Evolutionary conservation across 2,797 vertebrate species (phyloP).

Genomic region (Rachycentron canadum): DNA sequence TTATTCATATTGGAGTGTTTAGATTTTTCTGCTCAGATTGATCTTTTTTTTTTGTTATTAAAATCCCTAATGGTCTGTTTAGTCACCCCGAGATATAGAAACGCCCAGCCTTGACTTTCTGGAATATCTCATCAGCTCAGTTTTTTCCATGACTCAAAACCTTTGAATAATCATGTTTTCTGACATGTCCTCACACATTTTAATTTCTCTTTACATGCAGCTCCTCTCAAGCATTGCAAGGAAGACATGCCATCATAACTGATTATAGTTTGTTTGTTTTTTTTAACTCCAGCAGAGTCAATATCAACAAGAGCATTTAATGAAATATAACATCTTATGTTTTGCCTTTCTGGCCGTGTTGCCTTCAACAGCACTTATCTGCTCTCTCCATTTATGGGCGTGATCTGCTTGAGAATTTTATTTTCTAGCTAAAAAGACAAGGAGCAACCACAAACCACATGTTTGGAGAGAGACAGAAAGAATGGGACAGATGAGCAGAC

Average conservation of each 20-base stretch:
- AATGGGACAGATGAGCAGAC: not conserved
- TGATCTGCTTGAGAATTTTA: constrained; percentile 34
- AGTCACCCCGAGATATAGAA: constrained; percentile 8
- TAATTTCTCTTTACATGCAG: not conserved
- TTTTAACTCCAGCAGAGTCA: not conserved
- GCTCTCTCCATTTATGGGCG: constrained; percentile 41
- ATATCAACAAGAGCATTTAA: not conserved
- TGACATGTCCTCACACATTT: not conserved
- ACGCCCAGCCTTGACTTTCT: not conserved
- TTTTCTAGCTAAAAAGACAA: constrained; percentile 37
- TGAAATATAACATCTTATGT: not conserved
- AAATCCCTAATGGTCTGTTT: constrained; percentile 4
- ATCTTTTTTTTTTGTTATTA: not conserved
- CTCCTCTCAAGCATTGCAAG: not conserved
- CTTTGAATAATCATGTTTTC: not conserved
- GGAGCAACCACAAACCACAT: constrained; percentile 23
- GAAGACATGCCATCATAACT: not conserved
- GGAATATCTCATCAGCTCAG: not conserved
- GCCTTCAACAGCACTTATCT: constrained; percentile 21
- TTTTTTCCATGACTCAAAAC: not conserved
- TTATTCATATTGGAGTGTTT: not conserved
- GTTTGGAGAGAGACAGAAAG: constrained; percentile 20
- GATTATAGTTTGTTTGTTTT: no score
- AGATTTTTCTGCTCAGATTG: not conserved
- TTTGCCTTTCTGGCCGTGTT: constrained; percentile 11